Evolutionary conservation across 1,140 invertebrate genomes (phyloP), one percentile per base, ranked within the genome.

Genomic region (Listronotus bonariensis): DNA sequence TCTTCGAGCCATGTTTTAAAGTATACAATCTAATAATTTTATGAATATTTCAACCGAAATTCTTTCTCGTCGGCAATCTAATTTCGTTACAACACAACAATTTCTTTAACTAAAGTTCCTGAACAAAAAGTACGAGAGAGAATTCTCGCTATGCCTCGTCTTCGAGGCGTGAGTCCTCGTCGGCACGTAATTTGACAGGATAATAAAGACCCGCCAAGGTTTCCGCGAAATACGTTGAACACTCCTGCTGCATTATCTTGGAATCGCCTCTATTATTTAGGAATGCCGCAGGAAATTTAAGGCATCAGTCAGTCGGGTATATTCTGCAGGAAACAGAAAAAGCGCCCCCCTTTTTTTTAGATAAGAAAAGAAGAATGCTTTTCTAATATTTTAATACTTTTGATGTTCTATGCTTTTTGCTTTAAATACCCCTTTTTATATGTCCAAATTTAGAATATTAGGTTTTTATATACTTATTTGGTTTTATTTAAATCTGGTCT

Each of bases 191-290:
- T 65, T 65, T 65, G 63, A 65, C 63, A 65, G 63, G 45, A 65
- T 65, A 65, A 65, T 65, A 65, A 58, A 65, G 63, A 65, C 54
- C 63, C 63, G 55, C 63, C 55, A 65, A 48, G 55, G 63, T 58
- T 65, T 65, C 63, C 38, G 63, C 63, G 63, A 65, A 65, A 57
- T 58, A 65, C 63, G 63, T 54, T 34, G 63, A 65, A 53, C 63
- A 58, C 63, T 65, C 63, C 63, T 51, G 38, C 63, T 43, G 55
- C 46, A 65, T 65, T 65, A 65, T 65, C 63, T 65, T 54, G 36
- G 54, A 65, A 65, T 65, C 63, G 63, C 45, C 63, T 65, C 54
- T 57, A 65, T 65, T 65, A 65, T 65, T 65, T 65, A 57, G 61
- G 63, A 65, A 65, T 65, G 63, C 63, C 63, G 63, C 60, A 63